A percentile compares a stretch with the other conserved stretches of the same genome.
phyloP scores from a whole-genome alignment of 2,888 invertebrate genomes.

The Dexiosoma caninum region DNA sequence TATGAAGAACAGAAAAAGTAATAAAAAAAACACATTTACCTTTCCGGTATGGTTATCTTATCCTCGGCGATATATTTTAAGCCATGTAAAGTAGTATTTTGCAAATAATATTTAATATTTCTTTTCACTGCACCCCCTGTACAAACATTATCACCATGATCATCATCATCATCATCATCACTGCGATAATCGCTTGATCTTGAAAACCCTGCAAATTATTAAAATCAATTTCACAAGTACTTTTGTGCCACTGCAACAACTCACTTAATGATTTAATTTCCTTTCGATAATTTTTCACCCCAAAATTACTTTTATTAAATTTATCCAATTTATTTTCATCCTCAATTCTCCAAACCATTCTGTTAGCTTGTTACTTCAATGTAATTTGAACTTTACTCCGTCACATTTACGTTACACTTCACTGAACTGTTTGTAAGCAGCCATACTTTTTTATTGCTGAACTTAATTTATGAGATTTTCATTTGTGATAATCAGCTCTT shows the following conservation, averaged over 20 bases:
- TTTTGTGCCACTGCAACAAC: background rate
- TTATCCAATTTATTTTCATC: constrained; percentile 38
- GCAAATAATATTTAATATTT: constrained; percentile 81
- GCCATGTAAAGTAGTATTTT: constrained; percentile 86
- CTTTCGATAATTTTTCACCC: background rate
- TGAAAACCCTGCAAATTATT: constrained; percentile 5
- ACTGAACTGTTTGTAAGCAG: background rate
- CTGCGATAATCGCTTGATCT: constrained; percentile 43
- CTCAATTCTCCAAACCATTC: constrained; percentile 24
- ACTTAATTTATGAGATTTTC: constrained; percentile 8
- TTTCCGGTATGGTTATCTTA: constrained; percentile 72
- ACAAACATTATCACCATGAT: constrained; percentile 64
- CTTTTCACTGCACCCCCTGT: constrained; percentile 67
- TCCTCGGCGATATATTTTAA: constrained; percentile 84
- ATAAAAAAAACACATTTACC: constrained; percentile 64
- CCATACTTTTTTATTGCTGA: constrained; percentile 28
- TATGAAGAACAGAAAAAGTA: background rate
- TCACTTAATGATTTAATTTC: background rate
- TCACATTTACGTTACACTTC: constrained; percentile 34
- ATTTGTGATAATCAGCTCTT: background rate
- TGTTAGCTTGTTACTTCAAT: background rate
- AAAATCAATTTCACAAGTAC: background rate
- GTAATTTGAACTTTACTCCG: background rate
- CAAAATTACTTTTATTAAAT: constrained; percentile 19
- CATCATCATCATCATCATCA: constrained; percentile 50